phyloP scores from a whole-genome alignment of 2,888 invertebrate genomes.

The Microctonus aethiopoides region DNA sequence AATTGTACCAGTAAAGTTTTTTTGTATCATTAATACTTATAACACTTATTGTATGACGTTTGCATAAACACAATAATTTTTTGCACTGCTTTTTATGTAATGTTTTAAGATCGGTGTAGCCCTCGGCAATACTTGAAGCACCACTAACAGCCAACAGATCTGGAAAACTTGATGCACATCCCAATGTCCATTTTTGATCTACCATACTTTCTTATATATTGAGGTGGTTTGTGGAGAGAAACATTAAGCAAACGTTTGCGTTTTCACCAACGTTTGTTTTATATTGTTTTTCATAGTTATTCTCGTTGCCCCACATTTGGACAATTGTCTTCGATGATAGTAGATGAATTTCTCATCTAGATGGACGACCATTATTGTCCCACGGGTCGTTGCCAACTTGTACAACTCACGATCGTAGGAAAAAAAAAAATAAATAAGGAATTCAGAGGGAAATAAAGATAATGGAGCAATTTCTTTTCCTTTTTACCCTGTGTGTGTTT shows the following conservation, averaged over 20 bases:
- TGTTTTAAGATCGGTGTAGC: slow-evolving; percentile 56
- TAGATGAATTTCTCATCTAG: slow-evolving; percentile 32
- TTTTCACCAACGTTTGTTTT: slow-evolving; percentile 6
- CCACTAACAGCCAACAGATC: slow-evolving; percentile 58
- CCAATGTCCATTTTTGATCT: slow-evolving; percentile 59
- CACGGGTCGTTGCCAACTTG: slow-evolving; percentile 28
- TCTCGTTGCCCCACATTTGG: slow-evolving; percentile 30
- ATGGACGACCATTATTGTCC: slow-evolving; percentile 35
- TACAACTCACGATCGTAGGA: slow-evolving; percentile 6
- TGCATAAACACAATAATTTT: slow-evolving; percentile 62
- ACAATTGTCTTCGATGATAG: slow-evolving; percentile 37
- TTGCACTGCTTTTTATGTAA: slow-evolving; percentile 59
- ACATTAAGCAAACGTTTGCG: slow-evolving; percentile 4
- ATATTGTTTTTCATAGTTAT: slow-evolving; percentile 12
- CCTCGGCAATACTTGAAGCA: slow-evolving; percentile 42
- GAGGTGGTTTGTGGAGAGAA: background rate
- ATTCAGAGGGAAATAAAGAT: slow-evolving; percentile 2
- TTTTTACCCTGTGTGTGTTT: slow-evolving; percentile 19
- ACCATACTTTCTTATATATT: slow-evolving; percentile 57
- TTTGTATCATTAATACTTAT: slow-evolving; percentile 62
- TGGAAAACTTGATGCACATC: slow-evolving; percentile 54
- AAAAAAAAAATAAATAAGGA: background rate
- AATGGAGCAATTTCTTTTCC: background rate
- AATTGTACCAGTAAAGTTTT: slow-evolving; percentile 63
- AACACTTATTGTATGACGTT: slow-evolving; percentile 62